These are phyloP conservation scores for Diadumene lineata DNA, from an alignment of 92 coral and sea anemone species.

Conservation along the genomic window DNA sequence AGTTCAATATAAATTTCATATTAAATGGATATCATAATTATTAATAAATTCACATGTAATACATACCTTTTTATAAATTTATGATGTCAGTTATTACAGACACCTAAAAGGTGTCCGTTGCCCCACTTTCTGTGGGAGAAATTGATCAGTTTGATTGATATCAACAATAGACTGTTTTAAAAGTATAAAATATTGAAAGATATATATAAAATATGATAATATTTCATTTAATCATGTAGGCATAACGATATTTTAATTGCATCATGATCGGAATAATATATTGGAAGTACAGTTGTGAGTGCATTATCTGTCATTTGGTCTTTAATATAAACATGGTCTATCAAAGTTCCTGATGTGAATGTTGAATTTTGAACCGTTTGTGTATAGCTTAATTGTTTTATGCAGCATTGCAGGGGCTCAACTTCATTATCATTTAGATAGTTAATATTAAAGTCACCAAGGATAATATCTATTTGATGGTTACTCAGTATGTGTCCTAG, in stretches of 20 bases:
- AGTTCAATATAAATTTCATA: too few species aligned
- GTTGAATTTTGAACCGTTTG: conserved; percentile 57
- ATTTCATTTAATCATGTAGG: too few species aligned
- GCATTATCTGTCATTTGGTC: not conserved
- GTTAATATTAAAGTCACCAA: conserved; percentile 21
- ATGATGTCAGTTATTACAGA: too few species aligned
- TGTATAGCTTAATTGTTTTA: conserved; percentile 37
- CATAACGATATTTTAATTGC: not conserved
- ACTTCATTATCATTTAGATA: conserved; percentile 46
- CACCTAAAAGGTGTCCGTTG: too few species aligned
- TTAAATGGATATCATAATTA: too few species aligned
- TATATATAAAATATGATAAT: too few species aligned
- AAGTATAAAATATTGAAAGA: too few species aligned
- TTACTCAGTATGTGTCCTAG: conserved; percentile 28
- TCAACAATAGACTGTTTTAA: too few species aligned
- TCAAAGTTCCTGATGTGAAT: not conserved
- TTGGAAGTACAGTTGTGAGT: not conserved
- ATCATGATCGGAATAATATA: not conserved
- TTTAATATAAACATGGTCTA: not conserved
- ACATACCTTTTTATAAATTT: too few species aligned
- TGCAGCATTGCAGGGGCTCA: conserved; percentile 25
- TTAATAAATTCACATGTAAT: too few species aligned
- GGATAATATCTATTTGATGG: conserved; percentile 43
- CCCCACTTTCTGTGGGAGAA: too few species aligned
- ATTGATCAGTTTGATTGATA: too few species aligned